These are phyloP conservation scores for Blomia tropicalis DNA, from an alignment of 2,888 invertebrate genomes.

Conservation along the genomic window DNA sequence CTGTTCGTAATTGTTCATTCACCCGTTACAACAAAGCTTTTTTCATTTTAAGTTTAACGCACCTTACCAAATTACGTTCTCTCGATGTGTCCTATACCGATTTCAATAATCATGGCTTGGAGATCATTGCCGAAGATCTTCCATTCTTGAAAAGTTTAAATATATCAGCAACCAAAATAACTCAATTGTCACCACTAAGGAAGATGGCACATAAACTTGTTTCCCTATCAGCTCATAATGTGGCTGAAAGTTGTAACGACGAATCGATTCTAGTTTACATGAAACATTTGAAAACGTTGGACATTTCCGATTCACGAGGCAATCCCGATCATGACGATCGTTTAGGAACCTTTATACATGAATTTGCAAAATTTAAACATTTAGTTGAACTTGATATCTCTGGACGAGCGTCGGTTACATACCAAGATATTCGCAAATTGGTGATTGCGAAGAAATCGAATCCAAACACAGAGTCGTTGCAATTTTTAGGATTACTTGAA, in stretches of 20 bases:
- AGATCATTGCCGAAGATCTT: conserved; percentile 50
- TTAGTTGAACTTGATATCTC: conserved; percentile 49
- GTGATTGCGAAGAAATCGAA: conserved; percentile 34
- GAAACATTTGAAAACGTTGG: conserved; percentile 42
- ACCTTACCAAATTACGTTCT: conserved; percentile 43
- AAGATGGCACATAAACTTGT: conserved; percentile 44
- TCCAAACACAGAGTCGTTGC: conserved; percentile 34
- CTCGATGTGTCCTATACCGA: conserved; percentile 53
- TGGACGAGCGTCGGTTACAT: conserved; percentile 43
- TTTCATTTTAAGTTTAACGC: conserved; percentile 46
- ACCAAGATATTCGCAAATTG: conserved; percentile 38
- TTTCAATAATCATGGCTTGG: conserved; percentile 48
- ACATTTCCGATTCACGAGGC: conserved; percentile 43
- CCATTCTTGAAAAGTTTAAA: conserved; percentile 47
- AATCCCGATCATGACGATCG: conserved; percentile 36
- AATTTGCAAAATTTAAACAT: conserved; percentile 39
- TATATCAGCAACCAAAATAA: conserved; percentile 45
- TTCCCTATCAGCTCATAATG: conserved; percentile 45
- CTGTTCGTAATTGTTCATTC: neutral
- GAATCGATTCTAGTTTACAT: conserved; percentile 42
- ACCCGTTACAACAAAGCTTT: conserved; percentile 38
- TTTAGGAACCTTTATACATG: conserved; percentile 34
- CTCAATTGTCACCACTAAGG: conserved; percentile 29
- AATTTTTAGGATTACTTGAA: conserved; percentile 44
- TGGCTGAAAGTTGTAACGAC: conserved; percentile 29